A percentile compares a stretch with the other conserved stretches of the same genome.
Evolutionary conservation across 2,888 invertebrate genomes (phyloP).

Genomic region (Lutraria lutraria): DNA sequence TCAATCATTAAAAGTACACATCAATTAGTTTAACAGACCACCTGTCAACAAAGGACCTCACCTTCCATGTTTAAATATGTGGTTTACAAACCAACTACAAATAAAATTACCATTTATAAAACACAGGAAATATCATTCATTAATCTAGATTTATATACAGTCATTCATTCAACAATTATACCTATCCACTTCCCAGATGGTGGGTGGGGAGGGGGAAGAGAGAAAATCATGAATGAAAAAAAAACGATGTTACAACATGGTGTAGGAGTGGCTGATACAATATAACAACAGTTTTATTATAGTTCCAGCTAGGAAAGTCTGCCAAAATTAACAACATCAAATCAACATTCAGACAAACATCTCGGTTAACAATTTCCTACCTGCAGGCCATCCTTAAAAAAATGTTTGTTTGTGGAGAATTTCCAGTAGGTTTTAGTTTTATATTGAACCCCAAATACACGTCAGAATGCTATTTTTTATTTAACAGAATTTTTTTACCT

Average conservation of each 20-base stretch:
- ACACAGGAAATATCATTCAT: not conserved
- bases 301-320: not conserved
- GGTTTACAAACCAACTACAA: no score
- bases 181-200: not conserved
- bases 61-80: no score
- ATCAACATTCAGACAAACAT: not conserved
- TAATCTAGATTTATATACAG: not conserved
- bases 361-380: not conserved
- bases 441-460: no score
- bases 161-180: not conserved
- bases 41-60: not conserved
- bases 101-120: not conserved
- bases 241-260: not conserved
- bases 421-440: no score
- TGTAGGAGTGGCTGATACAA: not conserved
- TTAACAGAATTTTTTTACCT: no score
- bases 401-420: no score
- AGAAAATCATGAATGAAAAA: slow-evolving; percentile 10
- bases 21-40: not conserved
- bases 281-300: slow-evolving; percentile 16
- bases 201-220: no score
- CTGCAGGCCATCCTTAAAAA: no score
- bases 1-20: not conserved
- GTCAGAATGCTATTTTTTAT: no score
- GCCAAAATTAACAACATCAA: slow-evolving; percentile 23